Conservation (phyloP, 2,888 invertebrate species). For the Oxyteleia sp. region DNA sequence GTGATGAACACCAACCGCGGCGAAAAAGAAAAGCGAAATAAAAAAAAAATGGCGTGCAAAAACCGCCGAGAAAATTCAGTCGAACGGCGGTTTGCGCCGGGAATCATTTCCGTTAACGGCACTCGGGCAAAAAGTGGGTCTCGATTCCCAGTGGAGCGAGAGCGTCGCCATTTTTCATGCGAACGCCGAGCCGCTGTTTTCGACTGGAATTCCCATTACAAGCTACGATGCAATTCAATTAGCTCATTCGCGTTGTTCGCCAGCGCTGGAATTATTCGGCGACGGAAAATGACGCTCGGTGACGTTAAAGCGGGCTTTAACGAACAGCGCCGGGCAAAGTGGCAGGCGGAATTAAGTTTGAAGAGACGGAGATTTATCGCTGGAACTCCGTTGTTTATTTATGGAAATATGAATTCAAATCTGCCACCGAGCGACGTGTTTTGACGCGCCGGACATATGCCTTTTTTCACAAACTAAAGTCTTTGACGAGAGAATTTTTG, state of each 20-base stretch:
- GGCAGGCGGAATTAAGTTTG: constrained; percentile 3
- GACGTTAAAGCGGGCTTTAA: background rate
- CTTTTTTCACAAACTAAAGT: too few relatives aligned
- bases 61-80: constrained; percentile 40
- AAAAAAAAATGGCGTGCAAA: constrained; percentile 32
- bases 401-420: constrained; percentile 16
- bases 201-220: constrained; percentile 35
- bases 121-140: constrained; percentile 57
- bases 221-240: constrained; percentile 39
- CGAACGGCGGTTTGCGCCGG: constrained; percentile 45
- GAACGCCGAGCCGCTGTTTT: constrained; percentile 6
- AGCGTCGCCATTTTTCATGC: constrained; percentile 48
- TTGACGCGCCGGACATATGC: background rate
- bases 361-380: background rate
- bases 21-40: too few relatives aligned
- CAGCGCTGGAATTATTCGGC: constrained; percentile 7
- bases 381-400: background rate
- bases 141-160: constrained; percentile 54
- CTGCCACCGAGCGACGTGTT: constrained; percentile 13
- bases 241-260: background rate
- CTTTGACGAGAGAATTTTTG: too few relatives aligned
- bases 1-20: constrained; percentile 23
- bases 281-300: background rate
- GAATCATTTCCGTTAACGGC: constrained; percentile 68
- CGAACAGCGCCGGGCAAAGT: background rate